These are phyloP conservation scores for Oligia latruncula DNA, from an alignment of 2,888 invertebrate genomes.

Conservation along the genomic window DNA sequence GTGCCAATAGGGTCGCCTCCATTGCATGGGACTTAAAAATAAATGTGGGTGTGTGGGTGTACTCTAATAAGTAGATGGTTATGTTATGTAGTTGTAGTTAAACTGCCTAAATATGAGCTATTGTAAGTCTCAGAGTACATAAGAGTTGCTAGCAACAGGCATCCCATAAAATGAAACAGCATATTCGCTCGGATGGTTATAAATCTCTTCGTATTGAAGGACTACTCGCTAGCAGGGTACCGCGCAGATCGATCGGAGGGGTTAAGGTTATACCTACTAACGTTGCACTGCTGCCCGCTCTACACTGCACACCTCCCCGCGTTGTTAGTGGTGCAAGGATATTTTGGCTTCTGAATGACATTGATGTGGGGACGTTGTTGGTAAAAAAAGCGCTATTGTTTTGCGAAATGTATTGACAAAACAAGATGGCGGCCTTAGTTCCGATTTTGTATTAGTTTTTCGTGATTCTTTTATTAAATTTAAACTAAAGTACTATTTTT, in stretches of 20 bases:
- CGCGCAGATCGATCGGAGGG: conserved; percentile 50
- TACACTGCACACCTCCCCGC: neutral
- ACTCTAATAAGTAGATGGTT: neutral
- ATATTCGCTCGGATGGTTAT: neutral
- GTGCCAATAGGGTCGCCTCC: too few relatives aligned
- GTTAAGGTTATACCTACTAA: conserved; percentile 35
- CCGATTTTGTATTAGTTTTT: neutral
- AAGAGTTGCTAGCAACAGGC: conserved; percentile 14
- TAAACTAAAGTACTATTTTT: too few relatives aligned
- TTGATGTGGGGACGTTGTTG: too few relatives aligned
- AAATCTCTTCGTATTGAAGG: conserved; percentile 24
- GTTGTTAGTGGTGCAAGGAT: neutral
- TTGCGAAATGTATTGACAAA: neutral
- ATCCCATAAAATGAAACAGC: conserved; percentile 10
- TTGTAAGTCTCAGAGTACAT: neutral
- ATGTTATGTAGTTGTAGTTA: neutral
- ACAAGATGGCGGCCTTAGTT: neutral
- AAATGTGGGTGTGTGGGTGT: too few relatives aligned
- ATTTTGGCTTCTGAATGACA: neutral
- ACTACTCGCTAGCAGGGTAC: neutral
- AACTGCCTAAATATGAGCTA: neutral
- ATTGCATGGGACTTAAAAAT: too few relatives aligned
- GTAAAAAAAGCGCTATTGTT: neutral
- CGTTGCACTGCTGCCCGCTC: conserved; percentile 36
- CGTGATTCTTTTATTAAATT: too few relatives aligned